Evolutionary conservation across 2,113 vertebrate genomes (phyloP), one percentile per base, ranked within the genome.

Genomic region (Gopherus evgoodei): DNA sequence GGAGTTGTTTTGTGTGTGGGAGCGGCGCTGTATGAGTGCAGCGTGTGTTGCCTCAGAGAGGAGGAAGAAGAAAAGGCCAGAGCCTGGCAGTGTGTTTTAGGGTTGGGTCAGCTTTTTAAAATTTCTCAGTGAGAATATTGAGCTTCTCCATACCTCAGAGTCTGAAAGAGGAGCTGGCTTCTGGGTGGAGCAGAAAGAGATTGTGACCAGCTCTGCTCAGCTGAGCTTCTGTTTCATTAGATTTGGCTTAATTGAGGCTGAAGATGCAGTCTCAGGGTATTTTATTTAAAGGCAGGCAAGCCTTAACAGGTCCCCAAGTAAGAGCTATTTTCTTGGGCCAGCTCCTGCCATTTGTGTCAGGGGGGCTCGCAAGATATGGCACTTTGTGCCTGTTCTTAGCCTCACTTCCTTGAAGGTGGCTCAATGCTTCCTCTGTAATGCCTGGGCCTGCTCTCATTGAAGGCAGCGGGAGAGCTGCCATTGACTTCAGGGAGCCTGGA

Each of bases 381-480:
- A 31, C 16, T 93, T 52, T 42, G 52, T 54, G n/a, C 24, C 35
- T 80, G 50, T 38, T 59, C 54, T 42, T 87, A 59, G 59, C 47
- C 47, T 90, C 47, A 44, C 24, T 8, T 69, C 31, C 16, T 90
- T 75, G 3, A 52, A 44, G 54, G 93, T 5, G 75, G 5, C 38
- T 86, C 56, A 22, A 50, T 59, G 24, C 17, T 87, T 89, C 85
- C 13, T 2, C 54, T 80, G 14, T 47, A 62, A 85, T 53, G 1
- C 29, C 84, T 0, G 0, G 9, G 84, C 42, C 42, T 47, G 75
- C 22, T 44, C 52, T 38, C 1, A 10, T 24, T 85, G 19, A 29
- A 24, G 42, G 5, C 78, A 59, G 27, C 4, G 38, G 78, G 90
- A 56, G 50, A 86, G 25, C 50, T 27, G 10, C 50, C 84, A 11